Percentiles rank a stretch among this genome's conserved stretches.
phyloP scores from a whole-genome alignment of 1,140 invertebrate genomes.

The Brachionus rotundiformis region DNA sequence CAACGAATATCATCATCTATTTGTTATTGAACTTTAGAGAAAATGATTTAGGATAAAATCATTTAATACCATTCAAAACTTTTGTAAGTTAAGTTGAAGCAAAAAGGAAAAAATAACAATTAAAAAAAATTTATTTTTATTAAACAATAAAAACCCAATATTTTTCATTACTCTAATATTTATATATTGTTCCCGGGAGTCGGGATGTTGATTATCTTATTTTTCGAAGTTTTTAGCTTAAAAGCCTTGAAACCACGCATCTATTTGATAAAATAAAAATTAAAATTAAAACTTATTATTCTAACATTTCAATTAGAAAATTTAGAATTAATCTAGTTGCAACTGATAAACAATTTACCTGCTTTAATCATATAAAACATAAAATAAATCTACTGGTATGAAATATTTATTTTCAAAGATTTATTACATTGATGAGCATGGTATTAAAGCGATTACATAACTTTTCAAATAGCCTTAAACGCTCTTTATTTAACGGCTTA shows the following conservation, averaged over 20 bases:
- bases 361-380: conserved; percentile 34
- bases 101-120: conserved; percentile 17
- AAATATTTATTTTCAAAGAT: conserved; percentile 8
- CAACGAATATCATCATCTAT: background rate
- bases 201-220: conserved; percentile 23
- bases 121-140: background rate
- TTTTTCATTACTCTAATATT: background rate
- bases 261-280: background rate
- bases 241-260: background rate
- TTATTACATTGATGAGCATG: conserved; percentile 26
- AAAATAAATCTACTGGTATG: conserved; percentile 13
- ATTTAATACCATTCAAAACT: background rate
- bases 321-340: background rate
- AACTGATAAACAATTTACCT: conserved; percentile 47
- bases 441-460: conserved; percentile 7
- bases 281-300: conserved; percentile 40
- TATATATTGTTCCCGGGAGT: conserved; percentile 4
- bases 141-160: conserved; percentile 11
- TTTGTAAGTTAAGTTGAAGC: background rate
- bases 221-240: background rate
- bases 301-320: conserved; percentile 40
- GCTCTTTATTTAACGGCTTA: conserved; percentile 2
- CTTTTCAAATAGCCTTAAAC: background rate
- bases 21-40: conserved; percentile 15
- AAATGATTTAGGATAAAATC: background rate